These are phyloP conservation scores for Noctua janthe DNA, from an alignment of 2,888 invertebrate species.

Conservation along the genomic window DNA sequence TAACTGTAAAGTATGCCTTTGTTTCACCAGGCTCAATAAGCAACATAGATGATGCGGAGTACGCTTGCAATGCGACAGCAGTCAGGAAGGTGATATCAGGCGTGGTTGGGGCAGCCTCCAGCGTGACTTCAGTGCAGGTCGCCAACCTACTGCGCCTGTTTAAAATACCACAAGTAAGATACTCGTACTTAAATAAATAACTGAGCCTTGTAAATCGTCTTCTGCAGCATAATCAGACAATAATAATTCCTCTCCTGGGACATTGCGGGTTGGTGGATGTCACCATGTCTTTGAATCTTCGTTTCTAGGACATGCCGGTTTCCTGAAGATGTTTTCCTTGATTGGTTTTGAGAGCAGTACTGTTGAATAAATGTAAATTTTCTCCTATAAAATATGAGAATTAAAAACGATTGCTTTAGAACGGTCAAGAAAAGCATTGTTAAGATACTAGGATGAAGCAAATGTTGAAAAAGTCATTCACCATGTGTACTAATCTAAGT, in stretches of 20 bases:
- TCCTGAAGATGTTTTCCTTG: background rate
- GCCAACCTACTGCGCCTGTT: slow-evolving; percentile 95
- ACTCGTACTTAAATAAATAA: background rate
- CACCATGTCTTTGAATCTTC: background rate
- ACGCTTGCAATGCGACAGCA: slow-evolving; percentile 96
- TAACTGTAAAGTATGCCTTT: background rate
- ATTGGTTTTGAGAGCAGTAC: background rate
- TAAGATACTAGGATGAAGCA: background rate
- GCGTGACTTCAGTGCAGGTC: slow-evolving; percentile 99
- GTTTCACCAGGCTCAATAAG: slow-evolving; percentile 95
- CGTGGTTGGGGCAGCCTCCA: slow-evolving; percentile 91
- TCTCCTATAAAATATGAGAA: too few species aligned
- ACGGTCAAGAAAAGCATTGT: background rate
- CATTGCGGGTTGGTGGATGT: background rate
- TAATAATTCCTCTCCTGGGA: background rate
- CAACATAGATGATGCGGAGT: slow-evolving; percentile 97
- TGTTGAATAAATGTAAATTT: background rate
- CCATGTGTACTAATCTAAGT: background rate
- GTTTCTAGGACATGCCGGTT: background rate
- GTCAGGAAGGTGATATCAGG: slow-evolving; percentile 93
- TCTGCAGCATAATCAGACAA: background rate
- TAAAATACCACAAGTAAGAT: slow-evolving; percentile 94
- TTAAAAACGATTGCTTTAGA: background rate
- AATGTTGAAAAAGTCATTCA: background rate
- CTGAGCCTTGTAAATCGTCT: too few species aligned